Evolutionary conservation across 2,797 vertebrate species (phyloP).

Genomic region (Hephaestus fuliginosus): DNA sequence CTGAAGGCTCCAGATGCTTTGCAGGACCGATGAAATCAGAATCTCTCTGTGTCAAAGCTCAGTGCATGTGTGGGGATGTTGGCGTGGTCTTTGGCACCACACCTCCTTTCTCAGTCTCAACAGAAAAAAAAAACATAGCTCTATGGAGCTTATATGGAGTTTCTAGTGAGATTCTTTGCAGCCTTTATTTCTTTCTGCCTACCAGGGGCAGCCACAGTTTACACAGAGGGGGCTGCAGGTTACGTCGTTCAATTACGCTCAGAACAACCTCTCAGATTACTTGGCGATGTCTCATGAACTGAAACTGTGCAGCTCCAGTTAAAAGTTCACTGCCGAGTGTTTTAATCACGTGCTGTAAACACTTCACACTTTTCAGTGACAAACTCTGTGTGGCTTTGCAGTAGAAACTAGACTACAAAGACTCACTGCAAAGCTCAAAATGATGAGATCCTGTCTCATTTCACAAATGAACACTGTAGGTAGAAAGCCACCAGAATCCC

Average conservation of each 20-base stretch:
- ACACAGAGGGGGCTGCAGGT: not conserved
- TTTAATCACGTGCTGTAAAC: conserved; percentile 11
- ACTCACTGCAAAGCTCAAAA: conserved; percentile 21
- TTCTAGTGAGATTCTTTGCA: conserved; percentile 2
- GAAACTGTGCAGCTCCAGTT: not conserved
- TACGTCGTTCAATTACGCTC: not conserved
- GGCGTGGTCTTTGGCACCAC: conserved; percentile 56
- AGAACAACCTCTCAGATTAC: not conserved
- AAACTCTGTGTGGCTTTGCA: not conserved
- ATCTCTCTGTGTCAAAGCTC: conserved; percentile 57
- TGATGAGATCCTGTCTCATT: too few relatives aligned
- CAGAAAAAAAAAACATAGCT: conserved; percentile 40
- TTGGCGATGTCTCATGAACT: not conserved
- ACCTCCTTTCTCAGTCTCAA: conserved; percentile 38
- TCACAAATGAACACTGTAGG: not conserved
- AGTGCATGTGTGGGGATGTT: conserved; percentile 41
- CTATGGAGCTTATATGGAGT: not conserved
- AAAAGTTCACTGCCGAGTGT: not conserved
- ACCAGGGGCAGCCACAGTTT: not conserved
- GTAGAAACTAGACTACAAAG: conserved; percentile 14
- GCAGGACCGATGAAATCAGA: conserved; percentile 63
- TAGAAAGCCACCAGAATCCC: conserved; percentile 42
- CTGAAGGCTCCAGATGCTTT: conserved; percentile 53
- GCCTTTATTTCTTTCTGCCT: conserved; percentile 14
- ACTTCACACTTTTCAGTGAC: not conserved